A percentile compares a stretch with the other conserved stretches of the same genome.
Conservation (phyloP, 64 coral and sea anemone species). For the Stichodactyla helianthus region DNA sequence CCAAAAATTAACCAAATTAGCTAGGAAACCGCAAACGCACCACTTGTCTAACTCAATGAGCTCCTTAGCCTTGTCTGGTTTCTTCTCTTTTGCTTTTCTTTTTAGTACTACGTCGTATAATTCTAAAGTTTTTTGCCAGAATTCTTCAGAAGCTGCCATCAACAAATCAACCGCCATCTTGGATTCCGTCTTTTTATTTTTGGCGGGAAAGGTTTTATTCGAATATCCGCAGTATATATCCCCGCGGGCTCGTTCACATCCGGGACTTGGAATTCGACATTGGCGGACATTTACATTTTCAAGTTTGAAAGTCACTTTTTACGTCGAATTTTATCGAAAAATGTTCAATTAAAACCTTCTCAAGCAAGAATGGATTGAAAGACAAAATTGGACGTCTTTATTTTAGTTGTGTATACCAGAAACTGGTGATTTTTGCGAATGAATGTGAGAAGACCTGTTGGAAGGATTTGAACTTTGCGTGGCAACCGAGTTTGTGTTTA, state of each 20-base stretch:
- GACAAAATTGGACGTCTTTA: neutral
- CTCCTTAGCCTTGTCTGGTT: slow-evolving; percentile 59
- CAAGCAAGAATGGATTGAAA: slow-evolving; percentile 37
- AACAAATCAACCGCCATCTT: slow-evolving; percentile 5
- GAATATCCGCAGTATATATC: neutral
- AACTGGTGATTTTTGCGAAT: neutral
- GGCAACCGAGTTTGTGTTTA: slow-evolving; percentile 66
- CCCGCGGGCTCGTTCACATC: neutral
- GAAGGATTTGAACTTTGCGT: slow-evolving; percentile 41
- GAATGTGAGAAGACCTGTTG: slow-evolving; percentile 4
- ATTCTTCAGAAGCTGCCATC: neutral
- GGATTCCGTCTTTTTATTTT: neutral
- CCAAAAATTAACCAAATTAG: neutral
- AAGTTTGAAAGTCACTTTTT: slow-evolving; percentile 43
- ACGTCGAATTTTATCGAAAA: slow-evolving; percentile 3
- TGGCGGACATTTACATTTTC: slow-evolving; percentile 8
- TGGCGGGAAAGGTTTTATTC: neutral
- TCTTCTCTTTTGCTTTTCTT: slow-evolving; percentile 60
- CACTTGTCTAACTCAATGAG: slow-evolving; percentile 86
- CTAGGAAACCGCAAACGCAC: slow-evolving; percentile 7
- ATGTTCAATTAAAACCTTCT: neutral
- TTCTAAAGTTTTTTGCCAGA: slow-evolving; percentile 53
- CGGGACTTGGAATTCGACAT: neutral
- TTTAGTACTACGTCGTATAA: slow-evolving; percentile 63
- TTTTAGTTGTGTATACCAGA: neutral